These are phyloP conservation scores for Romanogobio albipinnatus DNA, from an alignment of 2,113 vertebrate genomes.

Conservation along the genomic window DNA sequence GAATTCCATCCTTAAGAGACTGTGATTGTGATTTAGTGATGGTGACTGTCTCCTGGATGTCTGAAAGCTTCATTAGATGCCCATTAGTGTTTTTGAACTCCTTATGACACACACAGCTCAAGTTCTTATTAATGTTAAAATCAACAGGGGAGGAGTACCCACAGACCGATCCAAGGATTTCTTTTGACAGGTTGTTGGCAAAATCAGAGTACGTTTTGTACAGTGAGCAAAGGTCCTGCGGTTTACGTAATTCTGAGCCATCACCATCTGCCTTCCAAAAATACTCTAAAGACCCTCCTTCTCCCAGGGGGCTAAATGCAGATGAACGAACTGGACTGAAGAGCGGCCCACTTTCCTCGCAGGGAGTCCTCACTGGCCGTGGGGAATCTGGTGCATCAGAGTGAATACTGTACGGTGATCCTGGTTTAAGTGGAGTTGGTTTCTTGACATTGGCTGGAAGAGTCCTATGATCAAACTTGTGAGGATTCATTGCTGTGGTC, in stretches of 20 bases:
- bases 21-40: conserved; percentile 80
- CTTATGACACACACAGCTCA: conserved; percentile 80
- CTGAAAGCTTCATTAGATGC: conserved; percentile 78
- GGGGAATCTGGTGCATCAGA: conserved; percentile 87
- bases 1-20: conserved; percentile 89
- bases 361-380: conserved; percentile 79
- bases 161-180: conserved; percentile 88
- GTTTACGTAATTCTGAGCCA: conserved; percentile 72
- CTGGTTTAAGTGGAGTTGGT: conserved; percentile 93
- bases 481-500: conserved; percentile 88
- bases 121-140: conserved; percentile 79
- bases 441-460: conserved; percentile 93
- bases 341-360: conserved; percentile 84
- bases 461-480: conserved; percentile 86
- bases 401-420: conserved; percentile 79
- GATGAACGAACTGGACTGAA: conserved; percentile 94
- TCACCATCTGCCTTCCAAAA: conserved; percentile 78
- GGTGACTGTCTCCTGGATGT: conserved; percentile 77
- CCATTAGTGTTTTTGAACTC: conserved; percentile 76
- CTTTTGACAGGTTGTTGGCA: conserved; percentile 85
- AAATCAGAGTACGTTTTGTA: conserved; percentile 87
- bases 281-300: conserved; percentile 81
- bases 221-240: conserved; percentile 73
- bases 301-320: conserved; percentile 90
- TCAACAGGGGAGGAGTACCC: conserved; percentile 76